A percentile compares a stretch with the other conserved stretches of the same genome.
Conservation (phyloP, 2,888 invertebrate genomes). For the Euclidia mi region DNA sequence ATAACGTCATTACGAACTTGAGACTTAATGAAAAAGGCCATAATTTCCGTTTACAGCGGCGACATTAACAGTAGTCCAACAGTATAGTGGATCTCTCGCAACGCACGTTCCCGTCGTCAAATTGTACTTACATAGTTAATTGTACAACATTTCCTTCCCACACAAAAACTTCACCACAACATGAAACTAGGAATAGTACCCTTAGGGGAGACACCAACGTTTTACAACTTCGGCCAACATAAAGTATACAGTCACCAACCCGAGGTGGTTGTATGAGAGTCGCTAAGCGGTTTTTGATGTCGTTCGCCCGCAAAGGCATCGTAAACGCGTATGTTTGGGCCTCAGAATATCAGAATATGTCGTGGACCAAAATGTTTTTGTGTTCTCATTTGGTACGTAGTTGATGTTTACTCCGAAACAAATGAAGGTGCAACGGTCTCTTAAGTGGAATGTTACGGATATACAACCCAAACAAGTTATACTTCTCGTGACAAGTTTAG, state of each 20-base stretch:
- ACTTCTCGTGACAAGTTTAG: constrained; percentile 52
- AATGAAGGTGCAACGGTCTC: constrained; percentile 65
- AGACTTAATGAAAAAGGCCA: constrained; percentile 46
- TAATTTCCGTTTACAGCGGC: constrained; percentile 51
- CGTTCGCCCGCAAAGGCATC: constrained; percentile 66
- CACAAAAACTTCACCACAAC: constrained; percentile 61
- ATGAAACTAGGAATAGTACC: constrained; percentile 58
- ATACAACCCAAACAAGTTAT: constrained; percentile 43
- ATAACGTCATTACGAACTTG: constrained; percentile 28
- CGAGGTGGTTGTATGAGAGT: constrained; percentile 69
- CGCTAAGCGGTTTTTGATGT: constrained; percentile 83
- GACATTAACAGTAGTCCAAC: constrained; percentile 49
- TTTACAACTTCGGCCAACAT: constrained; percentile 68
- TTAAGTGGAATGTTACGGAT: constrained; percentile 52
- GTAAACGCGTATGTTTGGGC: constrained; percentile 70
- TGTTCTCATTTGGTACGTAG: constrained; percentile 53
- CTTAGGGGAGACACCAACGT: constrained; percentile 61
- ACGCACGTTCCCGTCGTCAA: constrained; percentile 58
- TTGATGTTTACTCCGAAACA: constrained; percentile 63
- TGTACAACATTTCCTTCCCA: constrained; percentile 54
- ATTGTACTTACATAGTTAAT: constrained; percentile 63
- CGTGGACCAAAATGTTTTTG: constrained; percentile 63
- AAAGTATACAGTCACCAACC: constrained; percentile 66
- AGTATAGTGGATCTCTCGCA: constrained; percentile 55
- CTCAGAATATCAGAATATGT: constrained; percentile 51